Evolutionary conservation across 2,888 invertebrate species (phyloP), one percentile per base, ranked within the genome.

Genomic region (Hypena proboscidalis): DNA sequence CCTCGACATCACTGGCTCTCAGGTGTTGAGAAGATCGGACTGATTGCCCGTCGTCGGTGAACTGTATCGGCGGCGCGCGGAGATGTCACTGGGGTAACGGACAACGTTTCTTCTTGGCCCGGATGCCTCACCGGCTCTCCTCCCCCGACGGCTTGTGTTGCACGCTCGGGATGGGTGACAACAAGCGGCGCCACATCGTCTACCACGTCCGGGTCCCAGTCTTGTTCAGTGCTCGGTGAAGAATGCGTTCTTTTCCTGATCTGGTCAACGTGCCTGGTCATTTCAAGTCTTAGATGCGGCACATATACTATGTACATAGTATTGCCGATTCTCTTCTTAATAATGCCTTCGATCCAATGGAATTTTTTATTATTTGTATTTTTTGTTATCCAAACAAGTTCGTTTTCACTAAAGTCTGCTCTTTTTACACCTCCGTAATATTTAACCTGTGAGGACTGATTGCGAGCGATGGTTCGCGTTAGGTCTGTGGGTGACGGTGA

Each of bases 191-290:
- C 11, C 7, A 37, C 27, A 32, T 44, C 27, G 0, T 31, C 27
- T 6, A 38, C 6, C n/a, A 23, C 13, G 6, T 44, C 38, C 4
- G 33, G 10, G 22, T 38, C 22, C 27, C 37, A 33, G 22, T 27
- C 22, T 4, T 22, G 32, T 9, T 44, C 20, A 14, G 11, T 17
- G 17, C 5, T 33, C 4, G 22, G 4, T 11, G 9, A 8, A 3
- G n/a, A n/a, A n/a, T 8, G 0, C 3, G 26, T 4, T 19, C 26
- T 17, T 9, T 3, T 6, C 4, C 29, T 44, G 8, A 44, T 38
- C n/a, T 44, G 38, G 6, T 44, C 44, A 1, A 29, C 9, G 13
- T 44, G 44, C 3, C 44, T 44, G n/a, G 26, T 33, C n/a, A n/a
- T n/a, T n/a, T n/a, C n/a, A n/a, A n/a, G n/a, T n/a, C n/a, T n/a